Conservation (phyloP, 2,113 vertebrate genomes). For the Malurus elegans region DNA sequence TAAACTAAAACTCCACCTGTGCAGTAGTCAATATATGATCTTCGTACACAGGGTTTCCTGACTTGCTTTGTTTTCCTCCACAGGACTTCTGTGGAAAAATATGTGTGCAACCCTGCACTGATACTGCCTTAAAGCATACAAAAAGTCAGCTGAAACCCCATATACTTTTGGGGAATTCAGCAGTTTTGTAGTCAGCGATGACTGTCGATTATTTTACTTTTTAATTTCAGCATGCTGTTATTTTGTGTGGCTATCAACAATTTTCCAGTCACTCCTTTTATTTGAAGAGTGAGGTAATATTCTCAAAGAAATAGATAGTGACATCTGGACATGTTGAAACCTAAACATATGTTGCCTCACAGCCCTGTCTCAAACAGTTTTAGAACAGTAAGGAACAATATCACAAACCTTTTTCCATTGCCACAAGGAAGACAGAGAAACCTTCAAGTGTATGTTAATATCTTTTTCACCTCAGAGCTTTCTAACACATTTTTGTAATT, state of each 20-base stretch:
- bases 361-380: background rate
- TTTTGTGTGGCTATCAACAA: background rate
- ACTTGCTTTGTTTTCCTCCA: background rate
- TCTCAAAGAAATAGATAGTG: background rate
- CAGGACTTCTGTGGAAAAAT: background rate
- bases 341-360: background rate
- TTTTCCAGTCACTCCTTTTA: background rate
- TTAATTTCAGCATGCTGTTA: background rate
- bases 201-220: background rate
- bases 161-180: background rate
- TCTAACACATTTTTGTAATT: background rate
- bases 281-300: background rate
- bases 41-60: background rate
- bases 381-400: background rate
- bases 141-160: background rate
- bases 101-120: background rate
- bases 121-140: background rate
- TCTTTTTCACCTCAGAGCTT: background rate
- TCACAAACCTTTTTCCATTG: background rate
- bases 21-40: background rate
- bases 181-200: background rate
- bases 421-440: background rate
- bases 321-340: background rate
- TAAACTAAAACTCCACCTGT: background rate
- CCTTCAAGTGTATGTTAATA: background rate